Base-by-base conservation (phyloP, 2,888 invertebrate genomes). In the Dryocosmus kuriphilus region DNA sequence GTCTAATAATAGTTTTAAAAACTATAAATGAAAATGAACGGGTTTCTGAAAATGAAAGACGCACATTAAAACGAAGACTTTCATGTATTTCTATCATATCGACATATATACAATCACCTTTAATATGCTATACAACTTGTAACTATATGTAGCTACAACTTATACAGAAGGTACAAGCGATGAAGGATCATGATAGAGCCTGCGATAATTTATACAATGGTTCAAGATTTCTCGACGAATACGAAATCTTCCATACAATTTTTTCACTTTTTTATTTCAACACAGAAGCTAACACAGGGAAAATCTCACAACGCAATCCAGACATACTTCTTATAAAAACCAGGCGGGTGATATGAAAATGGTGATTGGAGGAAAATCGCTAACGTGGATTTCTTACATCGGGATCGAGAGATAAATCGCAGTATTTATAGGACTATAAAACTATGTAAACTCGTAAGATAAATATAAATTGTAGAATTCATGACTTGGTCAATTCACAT, bases 61-160 rank as follows among this genome's bases (percentile, higher is more conserved):
- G 32, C 55, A 73, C 67, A 81, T 86, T 82, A 82, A 83, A 86
- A 84, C 81, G 81, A 84, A 83, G 85, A 80, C 84, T 83, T 84
- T 85, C 83, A 82, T 84, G 80, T 87, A 87, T 87, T 84, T 85
- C 85, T 86, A 88, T 88, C 86, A 91, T 90, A 90, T 90, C 86
- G 88, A 90, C 90, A 90, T 90, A 90, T 90, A 90, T 90, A 90
- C 90, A 90, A 89, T 90, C 89, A 90, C 90, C 88, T 87, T 86
- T 88, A 86, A 82, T 75, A 85, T 85, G 80, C 88, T 88, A 88
- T 81, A 86, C 82, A 86, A 85, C 85, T 85, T 85, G 87, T 87
- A 86, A 87, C 86, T 89, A 88, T 76, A 19, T 51, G 71, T 51
- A 71, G 30, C 71, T 32, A 71, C 71, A 71, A 71, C 75, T 82